These are phyloP conservation scores for Hipposideros larvatus DNA, from an alignment of 2,797 vertebrate genomes.

Conservation along the genomic window DNA sequence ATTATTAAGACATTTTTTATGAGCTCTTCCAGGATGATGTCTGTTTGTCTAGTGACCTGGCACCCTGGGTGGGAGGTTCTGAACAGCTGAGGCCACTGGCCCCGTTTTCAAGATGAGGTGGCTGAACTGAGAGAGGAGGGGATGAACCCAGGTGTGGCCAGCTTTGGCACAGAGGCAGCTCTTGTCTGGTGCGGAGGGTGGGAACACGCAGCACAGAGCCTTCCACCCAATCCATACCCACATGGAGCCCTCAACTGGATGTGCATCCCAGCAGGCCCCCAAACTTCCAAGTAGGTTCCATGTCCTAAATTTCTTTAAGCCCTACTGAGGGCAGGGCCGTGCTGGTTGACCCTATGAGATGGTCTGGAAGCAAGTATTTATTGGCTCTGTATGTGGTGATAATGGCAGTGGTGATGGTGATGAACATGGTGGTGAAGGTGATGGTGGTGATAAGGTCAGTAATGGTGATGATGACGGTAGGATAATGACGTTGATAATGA, in stretches of 20 bases:
- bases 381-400: neutral
- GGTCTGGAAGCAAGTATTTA: neutral
- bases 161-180: neutral
- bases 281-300: neutral
- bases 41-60: neutral
- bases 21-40: neutral
- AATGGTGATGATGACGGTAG: no score
- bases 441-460: neutral
- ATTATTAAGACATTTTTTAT: neutral
- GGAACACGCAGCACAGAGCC: no score
- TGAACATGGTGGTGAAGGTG: neutral
- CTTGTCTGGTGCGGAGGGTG: neutral
- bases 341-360: neutral
- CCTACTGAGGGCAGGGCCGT: neutral
- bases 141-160: accelerated
- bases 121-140: neutral
- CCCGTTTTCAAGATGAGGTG: neutral
- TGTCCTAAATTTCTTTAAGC: neutral
- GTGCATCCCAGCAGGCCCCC: neutral
- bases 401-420: neutral
- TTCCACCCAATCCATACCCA: neutral
- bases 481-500: neutral
- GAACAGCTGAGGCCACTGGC: neutral
- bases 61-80: neutral
- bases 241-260: accelerated